phyloP scores from a whole-genome alignment of 2,797 vertebrate species.

The Podarcis lilfordi region DNA sequence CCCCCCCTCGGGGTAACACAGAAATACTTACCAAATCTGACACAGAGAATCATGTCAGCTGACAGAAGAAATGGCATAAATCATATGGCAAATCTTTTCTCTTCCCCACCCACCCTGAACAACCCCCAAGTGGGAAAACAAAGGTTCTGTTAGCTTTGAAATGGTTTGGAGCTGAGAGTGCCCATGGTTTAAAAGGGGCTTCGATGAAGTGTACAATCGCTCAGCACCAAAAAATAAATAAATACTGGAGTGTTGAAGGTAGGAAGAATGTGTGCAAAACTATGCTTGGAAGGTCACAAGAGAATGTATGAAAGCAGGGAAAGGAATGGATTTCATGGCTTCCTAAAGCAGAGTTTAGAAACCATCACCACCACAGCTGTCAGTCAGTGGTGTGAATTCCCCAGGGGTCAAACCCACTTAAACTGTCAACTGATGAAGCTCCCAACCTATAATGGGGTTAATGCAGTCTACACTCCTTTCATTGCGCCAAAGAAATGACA shows the following conservation, averaged over 20 bases:
- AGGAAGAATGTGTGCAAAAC: background rate
- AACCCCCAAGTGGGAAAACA: background rate
- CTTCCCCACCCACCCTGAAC: background rate
- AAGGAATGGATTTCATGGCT: background rate
- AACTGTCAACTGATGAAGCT: background rate
- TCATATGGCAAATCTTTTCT: background rate
- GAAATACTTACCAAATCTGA: background rate
- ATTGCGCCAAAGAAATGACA: accelerated
- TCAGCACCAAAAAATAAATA: slow-evolving; percentile 2
- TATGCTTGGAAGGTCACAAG: slow-evolving; percentile 21
- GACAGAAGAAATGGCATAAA: background rate
- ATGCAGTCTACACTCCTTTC: accelerated
- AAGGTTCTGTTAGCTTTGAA: background rate
- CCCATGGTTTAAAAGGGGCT: background rate
- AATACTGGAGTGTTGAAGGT: background rate
- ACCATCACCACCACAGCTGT: background rate
- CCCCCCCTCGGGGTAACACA: background rate
- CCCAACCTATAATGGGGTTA: background rate
- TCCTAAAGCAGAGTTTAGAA: background rate
- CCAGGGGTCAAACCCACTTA: background rate
- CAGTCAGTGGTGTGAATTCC: background rate
- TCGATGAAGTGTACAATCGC: background rate
- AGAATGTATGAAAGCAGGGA: background rate
- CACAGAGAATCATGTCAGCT: background rate
- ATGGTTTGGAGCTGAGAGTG: background rate